Evolutionary conservation across 2,888 invertebrate genomes (phyloP).

Genomic region (Plusia festucae): DNA sequence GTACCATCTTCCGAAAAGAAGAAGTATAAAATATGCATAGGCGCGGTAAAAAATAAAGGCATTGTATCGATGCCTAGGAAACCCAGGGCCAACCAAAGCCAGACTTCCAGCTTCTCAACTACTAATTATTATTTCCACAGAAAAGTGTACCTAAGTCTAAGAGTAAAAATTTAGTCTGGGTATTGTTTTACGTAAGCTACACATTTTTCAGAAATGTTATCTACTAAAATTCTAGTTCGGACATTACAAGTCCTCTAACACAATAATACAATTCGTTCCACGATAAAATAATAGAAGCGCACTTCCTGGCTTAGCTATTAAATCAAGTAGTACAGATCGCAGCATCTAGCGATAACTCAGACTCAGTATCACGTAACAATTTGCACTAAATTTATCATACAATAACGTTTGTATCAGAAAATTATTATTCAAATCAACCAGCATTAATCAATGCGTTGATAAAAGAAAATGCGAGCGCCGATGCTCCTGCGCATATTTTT

Average conservation of each 20-base stretch:
- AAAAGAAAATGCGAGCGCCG: slow-evolving; percentile 87
- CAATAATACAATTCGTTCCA: slow-evolving; percentile 36
- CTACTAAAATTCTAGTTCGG: too few relatives aligned
- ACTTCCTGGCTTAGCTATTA: slow-evolving; percentile 55
- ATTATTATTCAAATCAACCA: slow-evolving; percentile 89
- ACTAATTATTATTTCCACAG: too few relatives aligned
- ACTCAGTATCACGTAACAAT: slow-evolving; percentile 82
- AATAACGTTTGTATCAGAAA: slow-evolving; percentile 88
- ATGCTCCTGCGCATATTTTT: slow-evolving; percentile 78
- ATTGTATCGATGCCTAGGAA: too few relatives aligned
- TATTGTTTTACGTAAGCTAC: too few relatives aligned
- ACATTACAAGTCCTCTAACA: not conserved
- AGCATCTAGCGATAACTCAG: slow-evolving; percentile 59
- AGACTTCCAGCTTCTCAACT: too few relatives aligned
- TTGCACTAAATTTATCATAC: slow-evolving; percentile 90
- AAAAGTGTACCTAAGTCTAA: too few relatives aligned
- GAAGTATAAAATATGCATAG: too few relatives aligned
- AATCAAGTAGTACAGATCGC: slow-evolving; percentile 57
- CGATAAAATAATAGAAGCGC: slow-evolving; percentile 48
- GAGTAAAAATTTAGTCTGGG: too few relatives aligned
- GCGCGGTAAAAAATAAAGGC: too few relatives aligned
- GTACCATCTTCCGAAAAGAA: too few relatives aligned
- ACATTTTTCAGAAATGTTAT: too few relatives aligned
- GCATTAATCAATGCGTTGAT: slow-evolving; percentile 89
- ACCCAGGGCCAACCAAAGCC: too few relatives aligned